Base-by-base conservation (phyloP, 1,140 invertebrate genomes). In the Magallana gigas region DNA sequence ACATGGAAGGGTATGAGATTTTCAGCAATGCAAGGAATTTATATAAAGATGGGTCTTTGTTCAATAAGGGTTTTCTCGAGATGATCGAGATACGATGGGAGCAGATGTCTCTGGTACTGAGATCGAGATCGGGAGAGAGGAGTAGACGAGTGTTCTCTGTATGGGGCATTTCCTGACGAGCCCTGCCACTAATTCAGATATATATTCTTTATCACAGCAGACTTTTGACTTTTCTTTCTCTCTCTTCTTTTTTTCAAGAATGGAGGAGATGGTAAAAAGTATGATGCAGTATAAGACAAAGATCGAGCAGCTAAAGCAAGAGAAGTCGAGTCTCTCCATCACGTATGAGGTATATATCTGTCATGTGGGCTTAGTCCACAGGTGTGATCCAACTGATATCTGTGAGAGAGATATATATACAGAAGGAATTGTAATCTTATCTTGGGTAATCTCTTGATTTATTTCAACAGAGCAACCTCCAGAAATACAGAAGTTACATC, bases 251-350 rank as follows among this genome's bases (percentile, higher is more conserved):
- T 9, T 87, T 90, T 90, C 12, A 89, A 94, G 94, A 84, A 94
- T 94, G 94, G 94, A 94, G 85, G 92, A 94, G 82, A 91, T 92
- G 90, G 94, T 94, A 12, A 86, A 89, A 11, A 92, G 91, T 68
- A 93, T 94, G 94, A 62, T 94, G 81, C 94, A 97, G 92, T 97
- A 97, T 94, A 97, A 97, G 94, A 96, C 96, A 91, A 96, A 96
- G 91, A 96, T 96, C 89, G 97, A 97, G 92, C 96, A 97, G 95
- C 94, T 97, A 93, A 97, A 97, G 95, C 97, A 97, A 93, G 97
- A 97, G 94, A 97, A 97, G 93, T 95, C 96, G 88, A 96, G 96
- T 68, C 95, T 97, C 87, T 96, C 96, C 86, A 95, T 96, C 88
- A 97, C 97, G 80, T 97, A 97, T 94, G 97, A 97, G 96, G 97